A percentile compares a stretch with the other conserved stretches of the same genome.
Conservation (phyloP, 2,888 invertebrate species). For the Folsomia candida region DNA sequence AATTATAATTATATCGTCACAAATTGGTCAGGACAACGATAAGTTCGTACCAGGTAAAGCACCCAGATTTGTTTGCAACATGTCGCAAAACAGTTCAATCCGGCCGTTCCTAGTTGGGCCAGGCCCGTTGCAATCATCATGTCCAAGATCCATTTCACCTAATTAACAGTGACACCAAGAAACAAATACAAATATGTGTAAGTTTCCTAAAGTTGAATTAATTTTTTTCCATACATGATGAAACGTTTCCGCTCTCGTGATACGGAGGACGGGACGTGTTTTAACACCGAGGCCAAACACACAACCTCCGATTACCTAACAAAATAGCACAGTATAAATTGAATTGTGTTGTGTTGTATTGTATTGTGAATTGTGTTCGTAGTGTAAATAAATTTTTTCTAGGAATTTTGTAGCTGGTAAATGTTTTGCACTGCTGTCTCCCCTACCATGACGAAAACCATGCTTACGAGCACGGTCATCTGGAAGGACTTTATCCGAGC, state of each 20-base stretch:
- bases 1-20: too few species aligned
- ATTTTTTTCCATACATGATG: conserved; percentile 25
- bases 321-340: neutral
- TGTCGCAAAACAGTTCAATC: conserved; percentile 41
- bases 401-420: too few species aligned
- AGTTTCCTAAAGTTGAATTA: too few species aligned
- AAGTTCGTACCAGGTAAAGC: conserved; percentile 35
- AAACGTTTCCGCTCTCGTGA: conserved; percentile 26
- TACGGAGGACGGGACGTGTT: conserved; percentile 41
- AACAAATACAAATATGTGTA: too few species aligned
- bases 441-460: conserved; percentile 31
- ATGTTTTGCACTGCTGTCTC: too few species aligned
- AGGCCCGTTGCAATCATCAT: conserved; percentile 42
- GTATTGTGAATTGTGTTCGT: neutral
- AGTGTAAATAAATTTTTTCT: neutral
- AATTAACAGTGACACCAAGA: neutral
- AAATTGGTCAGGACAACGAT: too few species aligned
- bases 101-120: conserved; percentile 32
- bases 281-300: conserved; percentile 40
- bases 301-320: conserved; percentile 37
- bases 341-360: neutral
- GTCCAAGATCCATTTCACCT: conserved; percentile 38
- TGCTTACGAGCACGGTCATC: conserved; percentile 19
- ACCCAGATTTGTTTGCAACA: conserved; percentile 39
- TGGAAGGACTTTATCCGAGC: conserved; percentile 21